Percentiles rank a stretch among this genome's conserved stretches.
Evolutionary conservation across 2,888 invertebrate species (phyloP).

Genomic region (Anodontia alba): DNA sequence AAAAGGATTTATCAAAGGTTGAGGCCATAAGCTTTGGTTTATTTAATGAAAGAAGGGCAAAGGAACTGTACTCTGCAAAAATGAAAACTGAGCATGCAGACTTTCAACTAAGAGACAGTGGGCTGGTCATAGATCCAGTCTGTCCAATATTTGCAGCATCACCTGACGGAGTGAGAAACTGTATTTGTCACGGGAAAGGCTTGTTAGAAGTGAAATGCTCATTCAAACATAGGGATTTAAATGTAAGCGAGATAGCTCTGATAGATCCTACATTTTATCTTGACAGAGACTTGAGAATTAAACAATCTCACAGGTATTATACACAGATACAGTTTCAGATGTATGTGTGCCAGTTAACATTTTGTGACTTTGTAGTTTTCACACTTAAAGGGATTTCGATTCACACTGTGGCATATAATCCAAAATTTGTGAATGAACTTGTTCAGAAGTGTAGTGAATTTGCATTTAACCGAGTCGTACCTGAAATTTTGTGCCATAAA

Average conservation of each 20-base stretch:
- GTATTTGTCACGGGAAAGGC: constrained; percentile 19
- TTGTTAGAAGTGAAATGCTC: constrained; percentile 11
- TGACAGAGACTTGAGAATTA: constrained; percentile 21
- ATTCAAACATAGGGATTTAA: neutral
- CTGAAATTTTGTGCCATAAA: too few species aligned
- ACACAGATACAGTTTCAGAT: constrained; percentile 39
- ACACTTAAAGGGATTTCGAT: neutral
- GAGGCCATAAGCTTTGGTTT: too few species aligned
- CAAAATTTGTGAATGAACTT: too few species aligned
- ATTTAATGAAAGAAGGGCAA: too few species aligned
- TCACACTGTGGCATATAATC: neutral
- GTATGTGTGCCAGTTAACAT: constrained; percentile 2
- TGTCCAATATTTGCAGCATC: neutral
- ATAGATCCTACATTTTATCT: constrained; percentile 29
- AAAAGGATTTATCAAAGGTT: too few species aligned
- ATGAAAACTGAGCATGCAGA: neutral
- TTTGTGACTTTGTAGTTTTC: constrained; percentile 26
- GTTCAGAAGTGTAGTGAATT: too few species aligned
- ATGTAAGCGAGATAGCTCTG: neutral
- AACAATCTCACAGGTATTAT: constrained; percentile 30
- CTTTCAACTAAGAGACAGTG: neutral
- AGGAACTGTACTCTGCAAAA: too few species aligned
- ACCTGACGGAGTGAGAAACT: constrained; percentile 1
- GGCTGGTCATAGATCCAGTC: neutral
- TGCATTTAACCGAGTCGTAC: too few species aligned